Evolutionary conservation across 2,113 vertebrate genomes (phyloP).

Genomic region (Paramormyrops kingsleyae): DNA sequence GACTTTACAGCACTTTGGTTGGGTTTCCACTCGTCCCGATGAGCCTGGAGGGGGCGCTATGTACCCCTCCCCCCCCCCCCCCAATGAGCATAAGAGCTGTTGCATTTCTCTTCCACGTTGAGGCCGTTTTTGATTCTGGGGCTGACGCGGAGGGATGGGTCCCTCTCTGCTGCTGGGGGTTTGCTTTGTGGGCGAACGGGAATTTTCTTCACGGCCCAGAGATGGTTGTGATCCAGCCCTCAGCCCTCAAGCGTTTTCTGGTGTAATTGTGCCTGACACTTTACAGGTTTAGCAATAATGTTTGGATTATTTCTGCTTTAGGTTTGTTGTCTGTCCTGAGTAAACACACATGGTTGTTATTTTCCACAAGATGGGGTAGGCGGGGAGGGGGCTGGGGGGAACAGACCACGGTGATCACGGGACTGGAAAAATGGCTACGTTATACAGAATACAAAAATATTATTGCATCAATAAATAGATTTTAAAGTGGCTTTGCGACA

Average conservation of each 20-base stretch:
- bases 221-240: slow-evolving; percentile 5
- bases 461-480: slow-evolving; percentile 9
- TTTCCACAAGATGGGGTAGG: background rate
- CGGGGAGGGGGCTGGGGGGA: background rate
- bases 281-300: slow-evolving; percentile 20
- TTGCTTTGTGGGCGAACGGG: background rate
- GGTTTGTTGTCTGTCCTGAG: background rate
- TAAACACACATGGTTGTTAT: slow-evolving; percentile 19
- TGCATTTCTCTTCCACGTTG: background rate
- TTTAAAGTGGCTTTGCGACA: background rate
- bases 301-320: slow-evolving; percentile 16
- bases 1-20: background rate
- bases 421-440: background rate
- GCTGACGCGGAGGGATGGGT: background rate
- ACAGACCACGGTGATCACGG: background rate
- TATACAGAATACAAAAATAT: background rate
- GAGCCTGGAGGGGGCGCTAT: background rate
- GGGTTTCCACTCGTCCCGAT: background rate
- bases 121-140: background rate
- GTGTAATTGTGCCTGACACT: slow-evolving; percentile 13
- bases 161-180: background rate
- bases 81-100: background rate
- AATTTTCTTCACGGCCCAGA: background rate
- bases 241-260: background rate
- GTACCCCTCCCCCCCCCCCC: background rate